A percentile compares a stretch with the other conserved stretches of the same genome.
phyloP scores from a whole-genome alignment of 1,140 invertebrate genomes.

The Dreissena polymorpha region DNA sequence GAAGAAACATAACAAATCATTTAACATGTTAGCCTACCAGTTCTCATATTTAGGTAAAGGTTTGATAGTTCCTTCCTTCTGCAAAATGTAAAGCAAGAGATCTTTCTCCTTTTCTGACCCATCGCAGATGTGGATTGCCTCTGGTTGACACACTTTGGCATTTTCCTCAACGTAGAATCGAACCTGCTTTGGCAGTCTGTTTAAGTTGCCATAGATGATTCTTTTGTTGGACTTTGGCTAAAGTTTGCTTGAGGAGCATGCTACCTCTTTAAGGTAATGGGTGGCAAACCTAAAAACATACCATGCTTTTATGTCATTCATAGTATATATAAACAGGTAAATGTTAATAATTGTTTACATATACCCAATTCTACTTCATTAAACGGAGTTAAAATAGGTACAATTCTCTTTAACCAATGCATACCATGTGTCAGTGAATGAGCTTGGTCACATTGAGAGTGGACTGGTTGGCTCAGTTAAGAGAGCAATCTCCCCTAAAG shows the following conservation, averaged over 20 bases:
- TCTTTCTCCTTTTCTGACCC: slow-evolving; percentile 91
- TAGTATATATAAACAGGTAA: no score
- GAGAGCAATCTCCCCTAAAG: no score
- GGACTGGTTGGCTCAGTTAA: no score
- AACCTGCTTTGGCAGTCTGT: slow-evolving; percentile 73
- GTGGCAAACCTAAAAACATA: slow-evolving; percentile 52
- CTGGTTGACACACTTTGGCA: slow-evolving; percentile 88
- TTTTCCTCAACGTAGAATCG: slow-evolving; percentile 76
- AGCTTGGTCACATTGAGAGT: no score
- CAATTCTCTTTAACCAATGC: no score
- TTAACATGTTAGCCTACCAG: slow-evolving; percentile 84
- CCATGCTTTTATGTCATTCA: no score
- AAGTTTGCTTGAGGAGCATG: slow-evolving; percentile 37
- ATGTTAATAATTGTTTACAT: no score
- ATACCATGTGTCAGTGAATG: no score
- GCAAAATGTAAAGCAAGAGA: slow-evolving; percentile 81
- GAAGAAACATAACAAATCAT: no score
- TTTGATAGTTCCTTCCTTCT: slow-evolving; percentile 86
- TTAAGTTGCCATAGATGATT: slow-evolving; percentile 72
- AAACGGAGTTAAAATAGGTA: no score
- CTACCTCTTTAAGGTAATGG: slow-evolving; percentile 48
- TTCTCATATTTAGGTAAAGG: slow-evolving; percentile 92
- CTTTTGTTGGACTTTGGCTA: slow-evolving; percentile 48
- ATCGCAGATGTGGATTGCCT: slow-evolving; percentile 94
- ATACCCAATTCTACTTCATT: no score